phyloP scores from a whole-genome alignment of 53 echinoderm and acorn worm species.

The Luidia sarsii region DNA sequence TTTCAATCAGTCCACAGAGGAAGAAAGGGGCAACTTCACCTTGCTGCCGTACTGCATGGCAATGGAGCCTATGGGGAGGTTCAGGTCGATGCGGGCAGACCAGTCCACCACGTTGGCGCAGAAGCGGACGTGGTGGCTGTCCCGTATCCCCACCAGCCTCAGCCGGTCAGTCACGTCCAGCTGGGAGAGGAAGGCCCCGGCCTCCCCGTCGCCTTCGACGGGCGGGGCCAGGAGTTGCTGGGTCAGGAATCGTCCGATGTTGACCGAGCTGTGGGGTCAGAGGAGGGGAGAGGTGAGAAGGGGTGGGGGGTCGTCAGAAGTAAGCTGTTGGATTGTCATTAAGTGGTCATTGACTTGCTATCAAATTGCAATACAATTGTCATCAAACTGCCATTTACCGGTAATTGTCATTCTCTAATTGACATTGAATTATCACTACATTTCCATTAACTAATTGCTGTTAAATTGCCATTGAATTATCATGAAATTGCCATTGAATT shows the following conservation, averaged over 20 bases:
- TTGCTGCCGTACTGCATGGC: conserved; percentile 89
- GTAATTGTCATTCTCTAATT: too few species aligned
- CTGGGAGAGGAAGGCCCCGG: neutral
- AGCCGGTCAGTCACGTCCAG: conserved; percentile 68
- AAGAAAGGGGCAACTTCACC: too few species aligned
- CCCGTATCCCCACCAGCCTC: conserved; percentile 71
- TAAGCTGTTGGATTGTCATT: neutral
- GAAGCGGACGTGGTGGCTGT: conserved; percentile 74
- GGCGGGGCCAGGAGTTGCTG: conserved; percentile 67
- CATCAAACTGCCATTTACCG: too few species aligned
- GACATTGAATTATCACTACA: too few species aligned
- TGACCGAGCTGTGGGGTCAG: conserved; percentile 69
- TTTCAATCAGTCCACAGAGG: too few species aligned
- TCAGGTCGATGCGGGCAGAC: conserved; percentile 15
- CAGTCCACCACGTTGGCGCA: conserved; percentile 71
- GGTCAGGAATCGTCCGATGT: conserved; percentile 76
- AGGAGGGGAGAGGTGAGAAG: neutral
- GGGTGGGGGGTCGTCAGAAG: neutral
- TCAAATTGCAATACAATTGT: too few species aligned
- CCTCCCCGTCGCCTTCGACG: conserved; percentile 11
- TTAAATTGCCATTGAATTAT: too few species aligned
- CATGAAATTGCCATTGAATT: too few species aligned
- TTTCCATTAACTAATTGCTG: too few species aligned
- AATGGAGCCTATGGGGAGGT: conserved; percentile 78
- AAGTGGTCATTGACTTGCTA: too few species aligned